Conservation (phyloP, 2,888 invertebrate species). For the Lypha dubia region DNA sequence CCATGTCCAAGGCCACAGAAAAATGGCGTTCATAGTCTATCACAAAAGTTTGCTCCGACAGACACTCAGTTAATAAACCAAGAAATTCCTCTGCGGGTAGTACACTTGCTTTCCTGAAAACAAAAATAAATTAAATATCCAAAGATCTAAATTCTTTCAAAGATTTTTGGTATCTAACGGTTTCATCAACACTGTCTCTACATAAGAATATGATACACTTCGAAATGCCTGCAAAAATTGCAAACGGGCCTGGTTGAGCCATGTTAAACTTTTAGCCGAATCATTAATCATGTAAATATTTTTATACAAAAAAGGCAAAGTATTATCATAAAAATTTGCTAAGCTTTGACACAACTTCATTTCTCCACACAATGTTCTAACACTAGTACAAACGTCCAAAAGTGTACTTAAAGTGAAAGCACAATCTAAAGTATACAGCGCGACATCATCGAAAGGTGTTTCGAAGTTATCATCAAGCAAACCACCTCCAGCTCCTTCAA, state of each 20-base stretch:
- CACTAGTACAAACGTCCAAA: conserved; percentile 87
- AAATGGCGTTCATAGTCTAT: conserved; percentile 88
- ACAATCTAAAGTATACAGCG: conserved; percentile 88
- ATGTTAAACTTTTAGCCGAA: conserved; percentile 77
- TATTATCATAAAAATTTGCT: conserved; percentile 90
- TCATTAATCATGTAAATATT: conserved; percentile 84
- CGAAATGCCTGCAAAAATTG: conserved; percentile 84
- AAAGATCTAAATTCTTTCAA: not conserved
- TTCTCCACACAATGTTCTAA: conserved; percentile 84
- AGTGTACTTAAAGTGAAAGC: conserved; percentile 88
- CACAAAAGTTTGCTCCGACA: conserved; percentile 86
- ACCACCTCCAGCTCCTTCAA: conserved; percentile 78
- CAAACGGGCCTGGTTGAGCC: conserved; percentile 82
- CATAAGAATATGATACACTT: conserved; percentile 80
- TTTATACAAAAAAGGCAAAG: conserved; percentile 88
- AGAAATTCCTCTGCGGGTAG: conserved; percentile 78
- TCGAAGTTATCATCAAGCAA: conserved; percentile 76
- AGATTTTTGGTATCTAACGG: conserved; percentile 79
- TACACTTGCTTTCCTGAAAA: conserved; percentile 73
- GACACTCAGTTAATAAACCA: conserved; percentile 83
- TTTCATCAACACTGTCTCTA: conserved; percentile 80
- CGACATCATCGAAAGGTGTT: conserved; percentile 86
- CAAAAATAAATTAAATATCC: not conserved
- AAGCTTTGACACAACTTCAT: conserved; percentile 87
- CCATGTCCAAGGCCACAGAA: conserved; percentile 88